Evolutionary conservation across 2,797 vertebrate genomes (phyloP).

Genomic region (Ptychobarbus kaznakovi): DNA sequence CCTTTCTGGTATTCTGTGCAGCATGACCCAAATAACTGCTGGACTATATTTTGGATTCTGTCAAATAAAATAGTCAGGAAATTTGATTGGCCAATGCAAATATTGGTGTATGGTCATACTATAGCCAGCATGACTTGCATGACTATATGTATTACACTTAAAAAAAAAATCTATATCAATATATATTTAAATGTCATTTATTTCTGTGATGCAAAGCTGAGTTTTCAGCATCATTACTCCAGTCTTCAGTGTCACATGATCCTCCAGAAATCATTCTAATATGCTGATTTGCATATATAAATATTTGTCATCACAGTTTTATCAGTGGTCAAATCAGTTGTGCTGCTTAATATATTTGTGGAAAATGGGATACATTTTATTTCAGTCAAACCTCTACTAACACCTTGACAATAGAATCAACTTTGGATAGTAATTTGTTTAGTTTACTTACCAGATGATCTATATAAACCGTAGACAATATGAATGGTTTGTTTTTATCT

Average conservation of each 20-base stretch:
- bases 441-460: too few relatives aligned
- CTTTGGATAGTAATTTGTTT: too few relatives aligned
- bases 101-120: background rate
- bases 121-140: too few relatives aligned
- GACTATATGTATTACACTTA: too few relatives aligned
- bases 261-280: background rate
- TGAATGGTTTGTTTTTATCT: too few relatives aligned
- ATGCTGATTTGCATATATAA: background rate
- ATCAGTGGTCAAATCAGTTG: background rate
- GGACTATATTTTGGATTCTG: background rate
- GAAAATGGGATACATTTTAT: background rate
- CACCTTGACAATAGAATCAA: too few relatives aligned
- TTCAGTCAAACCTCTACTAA: background rate
- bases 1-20: slow-evolving; percentile 6
- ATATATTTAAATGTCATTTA: too few relatives aligned
- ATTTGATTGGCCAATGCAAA: background rate
- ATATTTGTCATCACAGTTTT: background rate
- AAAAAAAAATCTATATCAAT: too few relatives aligned
- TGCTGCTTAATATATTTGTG: background rate
- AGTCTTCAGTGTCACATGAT: background rate
- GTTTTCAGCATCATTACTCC: background rate
- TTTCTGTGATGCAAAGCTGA: background rate
- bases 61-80: background rate
- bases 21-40: background rate
- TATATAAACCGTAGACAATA: too few relatives aligned